A percentile compares a stretch with the other conserved stretches of the same genome.
phyloP scores from a whole-genome alignment of 1,140 invertebrate genomes.

The Drosophila kurseongensis region DNA sequence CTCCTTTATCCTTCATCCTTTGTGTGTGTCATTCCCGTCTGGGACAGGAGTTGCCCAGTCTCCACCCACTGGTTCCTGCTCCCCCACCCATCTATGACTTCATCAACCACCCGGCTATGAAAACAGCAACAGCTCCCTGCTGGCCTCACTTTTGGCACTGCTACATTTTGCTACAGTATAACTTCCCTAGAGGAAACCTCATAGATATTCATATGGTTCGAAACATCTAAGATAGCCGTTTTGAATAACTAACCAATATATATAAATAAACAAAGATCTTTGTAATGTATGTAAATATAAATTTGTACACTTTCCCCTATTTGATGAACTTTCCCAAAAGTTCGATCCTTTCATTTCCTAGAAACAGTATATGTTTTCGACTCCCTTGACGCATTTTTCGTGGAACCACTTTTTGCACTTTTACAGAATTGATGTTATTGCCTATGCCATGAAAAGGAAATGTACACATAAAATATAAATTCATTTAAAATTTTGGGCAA shows the following conservation, averaged over 20 bases:
- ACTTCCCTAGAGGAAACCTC: slow-evolving; percentile 1
- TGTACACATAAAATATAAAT: too few species aligned
- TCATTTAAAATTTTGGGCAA: too few species aligned
- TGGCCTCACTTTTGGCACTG: slow-evolving; percentile 40
- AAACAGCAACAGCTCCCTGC: slow-evolving; percentile 31
- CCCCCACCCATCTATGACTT: slow-evolving; percentile 34
- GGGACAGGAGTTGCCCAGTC: slow-evolving; percentile 11
- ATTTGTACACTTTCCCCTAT: too few species aligned
- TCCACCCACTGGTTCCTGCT: slow-evolving; percentile 9
- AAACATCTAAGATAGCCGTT: not conserved
- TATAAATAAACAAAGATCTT: too few species aligned
- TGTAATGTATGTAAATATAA: too few species aligned
- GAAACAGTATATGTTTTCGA: not conserved
- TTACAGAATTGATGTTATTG: not conserved
- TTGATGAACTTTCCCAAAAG: too few species aligned
- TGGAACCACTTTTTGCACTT: not conserved
- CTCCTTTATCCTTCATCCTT: not conserved
- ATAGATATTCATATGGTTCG: not conserved
- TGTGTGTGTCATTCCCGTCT: slow-evolving; percentile 40
- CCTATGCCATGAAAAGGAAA: too few species aligned
- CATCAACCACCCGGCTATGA: slow-evolving; percentile 38
- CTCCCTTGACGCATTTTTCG: not conserved
- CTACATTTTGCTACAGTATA: slow-evolving; percentile 20
- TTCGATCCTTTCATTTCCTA: not conserved
- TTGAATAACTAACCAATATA: not conserved